Base-by-base conservation (phyloP, 1,140 invertebrate species). In the Apis laboriosa region DNA sequence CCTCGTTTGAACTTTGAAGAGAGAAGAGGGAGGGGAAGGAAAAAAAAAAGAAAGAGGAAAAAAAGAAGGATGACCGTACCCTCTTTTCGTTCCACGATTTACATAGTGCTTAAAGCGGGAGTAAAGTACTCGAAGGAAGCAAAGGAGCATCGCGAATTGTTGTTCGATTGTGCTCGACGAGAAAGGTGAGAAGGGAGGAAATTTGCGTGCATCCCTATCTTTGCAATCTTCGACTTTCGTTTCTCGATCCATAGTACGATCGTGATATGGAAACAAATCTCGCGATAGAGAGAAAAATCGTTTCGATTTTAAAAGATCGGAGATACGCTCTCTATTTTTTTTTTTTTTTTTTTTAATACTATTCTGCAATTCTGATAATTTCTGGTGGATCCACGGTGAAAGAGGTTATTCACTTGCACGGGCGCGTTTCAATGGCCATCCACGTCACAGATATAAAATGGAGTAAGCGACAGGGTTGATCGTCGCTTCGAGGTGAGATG, bases 361-460 rank as follows among this genome's bases (percentile, higher is more conserved):
- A 34, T 34, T 34, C 34, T 34, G 34, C 34, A 34, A 34, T 34
- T 34, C 34, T 43, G 68, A 80, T 77, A 55, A 79, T 86, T 87
- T 63, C 70, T 66, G 24, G 49, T 70, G 34, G 61, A 13, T 75
- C 58, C 13, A 0, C 34, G 7, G 13, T 63, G 19, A 28, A 55
- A 17, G 17, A 63, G 34, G 34, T 73, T 68, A 73, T 64, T 73
- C 49, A 21, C 58, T 72, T 53, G 17, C 49, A 17, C 28, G 34
- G 34, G 28, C 66, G 56, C 17, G 53, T 66, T 60, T n/a, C 51
- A 19, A 64, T 68, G 28, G 21, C 56, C 80, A 55, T 61, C n/a
- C 64, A 67, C 56, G 63, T n/a, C 61, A 1, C 2, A 1, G 24
- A 67, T 43, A 76, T 75, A 73, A 67, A 75, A 64, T 12, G n/a